Evolutionary conservation across 2,113 vertebrate genomes (phyloP), one percentile per base, ranked within the genome.

Genomic region (Burhinus bistriatus): DNA sequence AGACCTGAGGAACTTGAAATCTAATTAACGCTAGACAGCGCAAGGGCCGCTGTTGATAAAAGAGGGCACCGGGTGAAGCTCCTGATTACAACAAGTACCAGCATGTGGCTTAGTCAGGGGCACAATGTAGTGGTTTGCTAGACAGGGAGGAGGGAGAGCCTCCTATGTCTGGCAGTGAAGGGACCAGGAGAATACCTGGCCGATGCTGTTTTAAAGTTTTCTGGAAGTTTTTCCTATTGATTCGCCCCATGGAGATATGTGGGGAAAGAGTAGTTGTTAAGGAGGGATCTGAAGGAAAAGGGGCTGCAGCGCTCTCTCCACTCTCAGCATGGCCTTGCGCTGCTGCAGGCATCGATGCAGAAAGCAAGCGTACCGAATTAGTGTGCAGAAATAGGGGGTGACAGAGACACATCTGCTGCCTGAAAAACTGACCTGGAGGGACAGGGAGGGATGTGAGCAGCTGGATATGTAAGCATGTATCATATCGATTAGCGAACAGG

Each of bases 1-100:
- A 90, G 64, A 26, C 45, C 58, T 16, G 34, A 34, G 54, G 47
- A 84, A 52, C 38, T 29, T 64, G 45, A 40, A 45, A 12, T 29
- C 70, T 66, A 21, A n/a, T 83, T 85, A 88, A 25, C 1, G 2
- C 4, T 0, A 32, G 30, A 9, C 26, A 58, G 38, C 71, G 55
- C 0, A 0, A 83, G 25, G 27, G 44, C 8, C 8, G 12, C 14
- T 1, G 2, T 2, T 0, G 3, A 45, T 52, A 25, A 59, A 84
- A 66, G 73, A 57, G 22, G 27, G 27, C 91, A 32, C 16, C 3
- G 7, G 52, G 78, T 40, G 54, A 94, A 87, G 75, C 42, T 87
- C 26, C 59, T 36, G 15, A 36, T 3, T 22, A 38, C 87, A 79
- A 17, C 45, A 84, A 47, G 77, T 44, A 25, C 32, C 83, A 73